Base-by-base conservation (phyloP, 2,113 vertebrate genomes). In the Carollia perspicillata region DNA sequence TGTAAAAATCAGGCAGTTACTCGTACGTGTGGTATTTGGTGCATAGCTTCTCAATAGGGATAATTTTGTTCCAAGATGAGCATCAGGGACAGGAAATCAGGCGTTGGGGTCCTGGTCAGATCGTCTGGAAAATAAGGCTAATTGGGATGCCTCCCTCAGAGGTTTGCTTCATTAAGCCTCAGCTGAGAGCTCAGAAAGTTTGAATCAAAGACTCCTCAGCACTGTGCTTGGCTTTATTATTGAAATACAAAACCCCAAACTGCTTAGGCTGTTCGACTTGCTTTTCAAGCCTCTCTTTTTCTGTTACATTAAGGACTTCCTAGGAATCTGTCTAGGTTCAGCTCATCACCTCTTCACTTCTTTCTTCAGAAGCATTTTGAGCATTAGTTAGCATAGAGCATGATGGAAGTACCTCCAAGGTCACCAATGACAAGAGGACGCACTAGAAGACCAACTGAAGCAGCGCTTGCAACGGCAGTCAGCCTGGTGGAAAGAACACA, bases 91-190 rank as follows among this genome's bases (percentile, higher is more conserved):
- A 90, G 63, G 90, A 96, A 85, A 58, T 89, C 2, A 1, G 88
- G 51, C 92, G 95, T 96, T 11, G 5, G 90, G 72, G 90, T 94
- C 66, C 78, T 95, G 74, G 65, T 93, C 78, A 84, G 93, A 94
- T 93, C 69, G 35, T 83, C 90, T 95, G 92, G 95, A 97, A 95
- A 90, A 92, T 5, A 93, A 72, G 68, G 60, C 90, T 97, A 96
- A 97, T 95, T 95, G 92, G 77, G 53, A 72, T 53, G n/a, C 72
- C 26, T 97, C 60, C 84, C 77, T 91, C 5, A 4, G 71, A 92
- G 71, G n/a, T 84, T 86, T 84, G 75, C 37, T 89, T 95, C 68
- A 37, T 81, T 92, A 74, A 51, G 47, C n/a, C 90, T 81, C 53
- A 78, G 12, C 20, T 60, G 88, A 72, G 90, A 85, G 53, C 77